Evolutionary conservation across 2,113 vertebrate genomes (phyloP).

Genomic region (Dicrurus megarhynchus): DNA sequence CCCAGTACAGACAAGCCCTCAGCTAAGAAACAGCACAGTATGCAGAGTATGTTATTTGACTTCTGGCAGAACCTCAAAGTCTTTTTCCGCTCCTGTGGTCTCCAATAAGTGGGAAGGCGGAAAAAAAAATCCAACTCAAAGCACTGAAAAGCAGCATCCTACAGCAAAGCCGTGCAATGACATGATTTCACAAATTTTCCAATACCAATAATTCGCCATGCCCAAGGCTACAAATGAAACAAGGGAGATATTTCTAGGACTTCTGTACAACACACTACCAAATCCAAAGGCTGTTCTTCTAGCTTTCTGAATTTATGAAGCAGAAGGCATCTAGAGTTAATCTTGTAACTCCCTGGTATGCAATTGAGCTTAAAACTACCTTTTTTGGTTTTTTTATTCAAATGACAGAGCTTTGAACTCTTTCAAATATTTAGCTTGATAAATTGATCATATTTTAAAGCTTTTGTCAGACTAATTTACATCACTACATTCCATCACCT

Average conservation of each 20-base stretch:
- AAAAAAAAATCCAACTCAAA: background rate
- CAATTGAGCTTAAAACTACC: background rate
- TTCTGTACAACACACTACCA: conserved; percentile 48
- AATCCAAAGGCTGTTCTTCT: background rate
- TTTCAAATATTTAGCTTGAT: conserved; percentile 15
- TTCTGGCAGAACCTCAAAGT: conserved; percentile 28
- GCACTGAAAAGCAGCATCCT: background rate
- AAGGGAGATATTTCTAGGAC: conserved; percentile 43
- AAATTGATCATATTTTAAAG: background rate
- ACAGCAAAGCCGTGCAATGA: background rate
- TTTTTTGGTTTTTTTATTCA: background rate
- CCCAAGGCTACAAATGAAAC: conserved; percentile 66
- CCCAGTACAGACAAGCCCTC: background rate
- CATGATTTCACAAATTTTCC: conserved; percentile 22
- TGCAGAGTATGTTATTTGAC: background rate
- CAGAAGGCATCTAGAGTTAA: conserved; percentile 5
- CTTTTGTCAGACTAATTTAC: background rate
- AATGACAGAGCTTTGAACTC: conserved; percentile 28
- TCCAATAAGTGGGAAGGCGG: background rate
- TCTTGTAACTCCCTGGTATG: background rate
- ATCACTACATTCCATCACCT: background rate
- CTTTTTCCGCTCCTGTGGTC: background rate
- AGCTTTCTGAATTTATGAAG: conserved; percentile 22
- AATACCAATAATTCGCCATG: conserved; percentile 51
- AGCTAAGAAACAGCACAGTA: background rate